Conservation (phyloP, 2,113 vertebrate species). For the Halcyon senegalensis region DNA sequence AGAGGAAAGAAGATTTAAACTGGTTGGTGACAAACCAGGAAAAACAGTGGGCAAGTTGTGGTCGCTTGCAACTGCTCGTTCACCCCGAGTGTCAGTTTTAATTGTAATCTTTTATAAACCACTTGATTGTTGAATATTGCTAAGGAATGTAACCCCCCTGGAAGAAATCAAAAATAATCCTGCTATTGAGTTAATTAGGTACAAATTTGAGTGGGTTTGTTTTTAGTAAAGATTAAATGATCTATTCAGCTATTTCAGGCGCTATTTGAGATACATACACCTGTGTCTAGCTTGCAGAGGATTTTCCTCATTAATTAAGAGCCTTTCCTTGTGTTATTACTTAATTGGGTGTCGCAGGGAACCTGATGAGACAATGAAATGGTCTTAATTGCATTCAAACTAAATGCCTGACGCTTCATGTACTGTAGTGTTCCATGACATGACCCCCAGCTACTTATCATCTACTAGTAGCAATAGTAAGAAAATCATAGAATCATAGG, state of each 20-base stretch:
- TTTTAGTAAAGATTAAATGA: conserved; percentile 45
- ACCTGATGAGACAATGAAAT: conserved; percentile 69
- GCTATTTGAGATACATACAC: conserved; percentile 66
- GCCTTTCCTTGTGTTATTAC: conserved; percentile 64
- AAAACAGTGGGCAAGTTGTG: background rate
- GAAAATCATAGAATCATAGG: background rate
- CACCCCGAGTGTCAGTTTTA: conserved; percentile 31
- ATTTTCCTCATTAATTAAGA: conserved; percentile 76
- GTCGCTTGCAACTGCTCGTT: background rate
- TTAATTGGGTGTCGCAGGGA: conserved; percentile 70
- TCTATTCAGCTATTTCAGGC: conserved; percentile 64
- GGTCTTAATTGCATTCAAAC: conserved; percentile 69
- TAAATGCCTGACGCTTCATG: background rate
- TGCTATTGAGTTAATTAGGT: conserved; percentile 64
- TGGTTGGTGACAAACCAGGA: background rate
- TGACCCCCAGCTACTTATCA: background rate
- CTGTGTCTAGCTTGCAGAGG: conserved; percentile 67
- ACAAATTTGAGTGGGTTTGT: conserved; percentile 48
- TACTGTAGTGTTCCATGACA: background rate
- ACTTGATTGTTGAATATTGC: conserved; percentile 8
- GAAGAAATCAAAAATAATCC: conserved; percentile 52
- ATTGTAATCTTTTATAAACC: conserved; percentile 50
- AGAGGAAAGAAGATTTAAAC: no score
- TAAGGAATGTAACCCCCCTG: conserved; percentile 46
- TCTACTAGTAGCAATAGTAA: background rate